Conservation (phyloP, 1,140 invertebrate genomes). For the Branchinecta lindahli region DNA sequence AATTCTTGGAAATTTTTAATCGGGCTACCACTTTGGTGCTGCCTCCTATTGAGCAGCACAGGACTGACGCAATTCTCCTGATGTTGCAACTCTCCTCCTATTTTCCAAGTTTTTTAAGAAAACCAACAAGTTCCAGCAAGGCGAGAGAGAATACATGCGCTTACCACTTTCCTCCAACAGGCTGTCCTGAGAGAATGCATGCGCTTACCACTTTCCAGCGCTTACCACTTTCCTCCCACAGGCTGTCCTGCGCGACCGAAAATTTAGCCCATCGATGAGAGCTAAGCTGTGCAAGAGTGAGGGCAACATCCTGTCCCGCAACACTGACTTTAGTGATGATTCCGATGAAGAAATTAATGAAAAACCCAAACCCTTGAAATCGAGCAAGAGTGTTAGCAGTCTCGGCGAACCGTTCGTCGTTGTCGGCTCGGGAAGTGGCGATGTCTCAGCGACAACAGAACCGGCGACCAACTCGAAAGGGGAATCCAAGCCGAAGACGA, state of each 20-base stretch:
- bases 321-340: not conserved
- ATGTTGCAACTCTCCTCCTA: too few relatives aligned
- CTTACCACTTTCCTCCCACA: too few relatives aligned
- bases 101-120: too few relatives aligned
- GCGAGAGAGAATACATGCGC: too few relatives aligned
- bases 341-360: not conserved
- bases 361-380: slow-evolving; percentile 23
- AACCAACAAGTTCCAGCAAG: too few relatives aligned
- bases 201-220: too few relatives aligned
- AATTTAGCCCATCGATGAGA: slow-evolving; percentile 3
- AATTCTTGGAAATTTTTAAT: too few relatives aligned
- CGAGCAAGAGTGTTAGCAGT: slow-evolving; percentile 75
- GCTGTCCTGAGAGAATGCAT: too few relatives aligned
- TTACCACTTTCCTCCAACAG: too few relatives aligned
- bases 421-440: slow-evolving; percentile 40
- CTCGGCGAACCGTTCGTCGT: slow-evolving; percentile 79
- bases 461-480: slow-evolving; percentile 25
- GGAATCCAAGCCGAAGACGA: not conserved
- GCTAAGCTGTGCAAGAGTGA: slow-evolving; percentile 16
- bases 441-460: slow-evolving; percentile 28
- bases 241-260: not conserved
- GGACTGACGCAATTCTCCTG: too few relatives aligned
- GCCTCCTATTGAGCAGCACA: too few relatives aligned
- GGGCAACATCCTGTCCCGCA: not conserved
- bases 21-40: too few relatives aligned